Base-by-base conservation (phyloP, 2,888 invertebrate species). In the Malacosoma neustria region DNA sequence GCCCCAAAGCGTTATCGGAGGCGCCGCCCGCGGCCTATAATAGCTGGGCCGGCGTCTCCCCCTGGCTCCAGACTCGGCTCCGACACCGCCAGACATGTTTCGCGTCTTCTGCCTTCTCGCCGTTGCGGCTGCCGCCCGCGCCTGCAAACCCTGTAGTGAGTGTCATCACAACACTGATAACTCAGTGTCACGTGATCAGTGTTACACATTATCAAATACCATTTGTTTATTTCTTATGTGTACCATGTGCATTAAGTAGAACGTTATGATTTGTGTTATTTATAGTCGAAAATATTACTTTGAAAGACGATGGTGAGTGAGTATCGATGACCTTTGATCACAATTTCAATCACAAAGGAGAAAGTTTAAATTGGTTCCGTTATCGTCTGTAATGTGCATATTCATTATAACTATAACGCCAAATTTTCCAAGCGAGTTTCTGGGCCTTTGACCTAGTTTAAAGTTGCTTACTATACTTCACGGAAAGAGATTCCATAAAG, bases 11-110 rank as follows among this genome's bases (percentile, higher is more conserved):
- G 69, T 76, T 77, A 76, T 76, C 77, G 64, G 77, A 72, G 74
- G 72, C 81, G 79, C 77, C 77, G 81, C 75, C 73, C 72, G 70
- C 81, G 74, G 77, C 79, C 79, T 85, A 85, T 85, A 85, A 84
- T 84, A 85, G 81, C 73, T 68, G 76, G 73, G 80, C 68, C 70
- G 77, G 76, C 80, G 77, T 70, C 79, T 77, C 79, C 77, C 67
- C 62, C 63, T 64, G 67, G 68, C 75, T 79, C 79, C 80, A 81
- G 73, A 81, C 54, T 63, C 57, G 65, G 57, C 63, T 66, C 70
- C 64, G 68, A 69, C 76, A 65, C 66, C 80, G 75, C 53, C 76
- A 73, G 80, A 76, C 75, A 84, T 84, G 84, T 76, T 82, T 58
- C 77, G 76, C 64, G 60, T 72, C 60, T 61, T 81, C 71, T 73